These are phyloP conservation scores for Melitaea athalia DNA, from an alignment of 2,888 invertebrate genomes.

Conservation along the genomic window DNA sequence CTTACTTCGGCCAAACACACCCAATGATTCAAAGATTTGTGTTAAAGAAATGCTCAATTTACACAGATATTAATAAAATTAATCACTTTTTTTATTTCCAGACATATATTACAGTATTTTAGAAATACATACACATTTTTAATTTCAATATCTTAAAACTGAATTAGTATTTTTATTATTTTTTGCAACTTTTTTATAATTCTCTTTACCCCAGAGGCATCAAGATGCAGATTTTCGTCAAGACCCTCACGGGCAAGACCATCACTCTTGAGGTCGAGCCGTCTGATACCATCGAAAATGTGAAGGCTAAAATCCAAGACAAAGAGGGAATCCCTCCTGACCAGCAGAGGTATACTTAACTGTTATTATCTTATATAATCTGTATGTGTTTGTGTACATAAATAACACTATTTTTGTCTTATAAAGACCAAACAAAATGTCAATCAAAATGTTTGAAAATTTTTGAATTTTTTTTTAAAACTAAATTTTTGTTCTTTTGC, in stretches of 20 bases:
- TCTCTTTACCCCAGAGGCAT: conserved; percentile 39
- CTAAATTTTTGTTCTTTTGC: too few relatives aligned
- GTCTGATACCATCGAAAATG: conserved; percentile 97
- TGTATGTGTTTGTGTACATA: not conserved
- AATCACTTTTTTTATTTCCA: too few relatives aligned
- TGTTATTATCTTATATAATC: too few relatives aligned
- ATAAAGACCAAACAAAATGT: too few relatives aligned
- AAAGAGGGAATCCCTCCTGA: conserved; percentile 94
- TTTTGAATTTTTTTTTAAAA: too few relatives aligned
- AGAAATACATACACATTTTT: too few relatives aligned
- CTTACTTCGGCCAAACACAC: too few relatives aligned
- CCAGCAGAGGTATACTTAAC: conserved; percentile 90
- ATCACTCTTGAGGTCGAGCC: conserved; percentile 97
- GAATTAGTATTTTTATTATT: not conserved
- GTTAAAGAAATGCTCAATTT: too few relatives aligned
- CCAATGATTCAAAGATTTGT: not conserved
- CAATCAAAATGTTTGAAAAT: too few relatives aligned
- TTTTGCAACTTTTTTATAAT: not conserved
- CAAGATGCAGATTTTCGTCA: conserved; percentile 98
- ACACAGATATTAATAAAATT: too few relatives aligned
- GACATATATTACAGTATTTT: too few relatives aligned
- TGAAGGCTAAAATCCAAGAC: conserved; percentile 95
- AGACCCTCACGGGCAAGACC: conserved; percentile 97
- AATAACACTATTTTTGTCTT: not conserved
- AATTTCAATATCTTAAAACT: not conserved